phyloP scores from a whole-genome alignment of 2,113 vertebrate species.

The Limanda limanda region DNA sequence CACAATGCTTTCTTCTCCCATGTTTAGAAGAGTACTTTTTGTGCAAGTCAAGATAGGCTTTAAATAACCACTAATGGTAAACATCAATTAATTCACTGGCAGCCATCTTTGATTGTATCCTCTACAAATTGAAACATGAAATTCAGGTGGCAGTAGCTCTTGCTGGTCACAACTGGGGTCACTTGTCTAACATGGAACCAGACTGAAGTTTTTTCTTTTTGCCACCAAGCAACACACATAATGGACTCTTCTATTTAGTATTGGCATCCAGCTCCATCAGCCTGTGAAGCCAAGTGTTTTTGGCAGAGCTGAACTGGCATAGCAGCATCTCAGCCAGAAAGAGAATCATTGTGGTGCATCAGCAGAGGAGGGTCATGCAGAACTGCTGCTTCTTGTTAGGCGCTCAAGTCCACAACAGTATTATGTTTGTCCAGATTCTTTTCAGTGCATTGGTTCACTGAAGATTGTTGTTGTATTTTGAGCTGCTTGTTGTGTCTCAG shows the following conservation, averaged over 20 bases:
- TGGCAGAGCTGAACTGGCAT: conserved; percentile 68
- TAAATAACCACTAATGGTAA: background rate
- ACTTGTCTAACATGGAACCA: conserved; percentile 61
- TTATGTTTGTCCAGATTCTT: conserved; percentile 48
- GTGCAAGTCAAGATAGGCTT: background rate
- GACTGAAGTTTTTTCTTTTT: conserved; percentile 61
- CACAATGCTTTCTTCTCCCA: background rate
- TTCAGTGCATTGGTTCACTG: conserved; percentile 22
- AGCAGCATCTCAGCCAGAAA: conserved; percentile 55
- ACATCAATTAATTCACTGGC: background rate
- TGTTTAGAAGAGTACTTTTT: background rate
- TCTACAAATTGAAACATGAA: conserved; percentile 39
- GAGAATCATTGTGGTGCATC: conserved; percentile 63
- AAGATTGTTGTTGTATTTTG: conserved; percentile 2
- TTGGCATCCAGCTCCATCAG: conserved; percentile 69
- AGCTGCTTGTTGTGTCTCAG: background rate
- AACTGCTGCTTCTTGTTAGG: conserved; percentile 54
- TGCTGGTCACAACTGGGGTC: conserved; percentile 38
- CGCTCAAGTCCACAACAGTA: conserved; percentile 44
- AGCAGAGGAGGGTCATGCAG: conserved; percentile 56
- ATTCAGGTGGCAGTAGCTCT: conserved; percentile 37
- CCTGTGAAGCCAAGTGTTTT: conserved; percentile 76
- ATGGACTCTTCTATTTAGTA: conserved; percentile 74
- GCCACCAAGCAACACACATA: conserved; percentile 74
- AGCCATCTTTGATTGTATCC: background rate